These are phyloP conservation scores for Tokudaia tokunoshimensis DNA, from an alignment of 2,797 vertebrate genomes.

Conservation along the genomic window DNA sequence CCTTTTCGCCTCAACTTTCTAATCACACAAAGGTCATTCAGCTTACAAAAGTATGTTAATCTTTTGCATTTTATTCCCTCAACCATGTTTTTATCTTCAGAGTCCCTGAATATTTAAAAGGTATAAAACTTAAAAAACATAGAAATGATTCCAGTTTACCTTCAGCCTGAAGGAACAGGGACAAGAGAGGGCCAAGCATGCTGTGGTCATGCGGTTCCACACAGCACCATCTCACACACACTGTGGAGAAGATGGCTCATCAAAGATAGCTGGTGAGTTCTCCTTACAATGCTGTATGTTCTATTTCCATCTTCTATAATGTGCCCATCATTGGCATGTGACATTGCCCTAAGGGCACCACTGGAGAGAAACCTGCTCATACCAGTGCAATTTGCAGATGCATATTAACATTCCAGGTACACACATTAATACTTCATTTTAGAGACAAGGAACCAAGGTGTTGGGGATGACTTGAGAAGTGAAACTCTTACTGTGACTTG, in stretches of 20 bases:
- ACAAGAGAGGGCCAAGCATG: neutral
- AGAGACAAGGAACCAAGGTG: constrained; percentile 29
- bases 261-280: neutral
- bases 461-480: neutral
- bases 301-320: neutral
- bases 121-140: constrained; percentile 57
- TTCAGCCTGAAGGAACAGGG: constrained; percentile 26
- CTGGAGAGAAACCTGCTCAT: neutral
- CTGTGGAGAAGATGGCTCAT: neutral
- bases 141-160: constrained; percentile 57
- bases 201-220: neutral
- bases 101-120: constrained; percentile 76
- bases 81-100: constrained; percentile 48
- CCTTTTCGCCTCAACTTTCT: constrained; percentile 67
- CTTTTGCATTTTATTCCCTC: constrained; percentile 66
- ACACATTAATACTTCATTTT: neutral
- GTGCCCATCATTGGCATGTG: neutral
- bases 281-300: neutral
- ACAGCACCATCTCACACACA: constrained; percentile 44
- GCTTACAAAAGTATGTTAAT: constrained; percentile 59
- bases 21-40: constrained; percentile 75
- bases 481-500: neutral
- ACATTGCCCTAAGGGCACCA: neutral
- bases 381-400: neutral
- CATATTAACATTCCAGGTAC: neutral